Evolutionary conservation across 1,140 invertebrate species (phyloP), one percentile per base, ranked within the genome.

Genomic region (Cydia fagiglandana): DNA sequence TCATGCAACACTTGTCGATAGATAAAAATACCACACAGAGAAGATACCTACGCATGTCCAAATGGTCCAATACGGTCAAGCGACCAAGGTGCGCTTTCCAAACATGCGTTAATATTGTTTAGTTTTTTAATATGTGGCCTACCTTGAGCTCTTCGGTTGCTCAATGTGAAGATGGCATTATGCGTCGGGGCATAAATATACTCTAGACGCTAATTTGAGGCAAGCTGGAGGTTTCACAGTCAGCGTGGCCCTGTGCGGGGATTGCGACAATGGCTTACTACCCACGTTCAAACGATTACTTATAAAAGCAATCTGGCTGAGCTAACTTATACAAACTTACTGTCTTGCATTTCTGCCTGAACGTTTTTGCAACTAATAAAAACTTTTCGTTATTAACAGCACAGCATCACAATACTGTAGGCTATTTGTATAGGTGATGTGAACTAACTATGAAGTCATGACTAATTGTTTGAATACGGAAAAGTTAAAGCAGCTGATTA

Each of bases 51-150:
- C 66, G 28, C 38, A 41, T 41, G 15, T n/a, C 66, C 34, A 17
- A 70, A n/a, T 17, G 20, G 15, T n/a, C 66, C 34, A 17, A 70
- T 41, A 41, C 80, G 79, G 80, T 84, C 84, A 85, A 83, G 74
- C 77, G 82, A 74, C 84, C 88, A 86, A 90, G 87, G 86, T 68
- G 66, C 77, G 82, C 83, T 90, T 86, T 83, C 84, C 83, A 85
- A 87, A 89, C 80, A 83, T 75, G 79, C 75, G 77, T 80, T 56
- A 80, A 89, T 83, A 87, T 86, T 88, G 87, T 88, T 89, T 88
- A 89, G 81, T 83, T 85, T 86, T 88, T 88, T 87, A 88, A 88
- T 87, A 88, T 86, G 82, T 85, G 47, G 86, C 78, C 88, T 77
- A 84, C 90, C 89, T 91, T 92, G 90, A 86, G 78, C 78, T 77